Percentiles rank a stretch among this genome's conserved stretches.
These are phyloP conservation scores for Trachemys scripta DNA, from an alignment of 2,113 vertebrate genomes.

Conservation along the genomic window DNA sequence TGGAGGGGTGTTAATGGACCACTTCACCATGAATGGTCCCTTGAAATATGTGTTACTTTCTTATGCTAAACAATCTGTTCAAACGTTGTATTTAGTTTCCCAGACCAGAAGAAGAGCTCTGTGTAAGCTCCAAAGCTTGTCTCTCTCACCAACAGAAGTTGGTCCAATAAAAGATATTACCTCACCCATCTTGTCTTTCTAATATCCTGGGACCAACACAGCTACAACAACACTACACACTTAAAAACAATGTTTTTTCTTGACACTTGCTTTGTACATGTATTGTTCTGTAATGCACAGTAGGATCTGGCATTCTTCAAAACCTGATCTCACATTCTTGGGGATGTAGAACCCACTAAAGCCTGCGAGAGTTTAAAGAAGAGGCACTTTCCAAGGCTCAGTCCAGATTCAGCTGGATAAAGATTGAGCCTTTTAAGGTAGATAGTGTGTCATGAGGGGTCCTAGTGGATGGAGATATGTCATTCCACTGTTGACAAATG, in stretches of 20 bases:
- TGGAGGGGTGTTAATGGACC: no score
- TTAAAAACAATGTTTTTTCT: background rate
- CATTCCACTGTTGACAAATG: background rate
- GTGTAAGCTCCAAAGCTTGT: no score
- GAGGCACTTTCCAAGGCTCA: fast-evolving
- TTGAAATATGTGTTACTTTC: no score
- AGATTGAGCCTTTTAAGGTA: background rate
- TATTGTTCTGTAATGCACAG: background rate
- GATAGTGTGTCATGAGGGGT: background rate
- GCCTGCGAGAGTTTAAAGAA: background rate
- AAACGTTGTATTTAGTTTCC: no score
- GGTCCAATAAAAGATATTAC: no score
- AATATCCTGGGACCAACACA: no score
- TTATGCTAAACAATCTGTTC: no score
- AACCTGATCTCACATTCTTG: background rate
- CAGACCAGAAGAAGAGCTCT: no score
- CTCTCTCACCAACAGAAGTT: no score
- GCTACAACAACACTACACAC: no score
- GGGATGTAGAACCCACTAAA: background rate
- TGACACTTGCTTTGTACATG: background rate
- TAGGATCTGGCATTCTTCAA: fast-evolving
- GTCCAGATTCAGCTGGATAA: background rate
- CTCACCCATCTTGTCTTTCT: no score
- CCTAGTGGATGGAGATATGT: background rate
- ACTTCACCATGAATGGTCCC: no score